Evolutionary conservation across 23 tunicate genomes (phyloP).

Genomic region (Phallusia fumigata): DNA sequence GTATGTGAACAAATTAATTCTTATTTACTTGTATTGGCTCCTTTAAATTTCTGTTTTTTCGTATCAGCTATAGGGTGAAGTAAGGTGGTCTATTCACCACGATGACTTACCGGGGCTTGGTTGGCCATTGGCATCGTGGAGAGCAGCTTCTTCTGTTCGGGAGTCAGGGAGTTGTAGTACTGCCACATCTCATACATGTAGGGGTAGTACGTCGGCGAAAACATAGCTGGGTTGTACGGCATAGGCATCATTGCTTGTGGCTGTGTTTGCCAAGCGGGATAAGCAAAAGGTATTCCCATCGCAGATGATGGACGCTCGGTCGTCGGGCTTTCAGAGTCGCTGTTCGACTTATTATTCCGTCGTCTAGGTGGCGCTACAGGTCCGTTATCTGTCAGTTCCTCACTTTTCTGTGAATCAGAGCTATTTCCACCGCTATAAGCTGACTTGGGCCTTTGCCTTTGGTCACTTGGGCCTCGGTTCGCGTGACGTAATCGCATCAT

Average conservation of each 20-base stretch:
- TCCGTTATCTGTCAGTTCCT: neutral
- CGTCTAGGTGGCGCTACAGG: neutral
- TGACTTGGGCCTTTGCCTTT: constrained; percentile 18
- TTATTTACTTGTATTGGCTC: no score
- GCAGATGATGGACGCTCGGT: neutral
- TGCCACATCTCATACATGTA: constrained; percentile 26
- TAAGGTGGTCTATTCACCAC: no score
- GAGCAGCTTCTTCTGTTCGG: constrained; percentile 33
- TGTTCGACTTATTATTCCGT: neutral
- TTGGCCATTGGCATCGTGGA: constrained; percentile 4
- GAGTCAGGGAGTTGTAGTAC: constrained; percentile 34
- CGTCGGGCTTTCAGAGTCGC: neutral
- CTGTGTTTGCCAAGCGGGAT: neutral
- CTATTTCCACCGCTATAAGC: neutral
- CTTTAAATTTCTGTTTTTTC: no score
- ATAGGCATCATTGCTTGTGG: constrained; percentile 1
- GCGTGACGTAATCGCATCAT: constrained; percentile 1
- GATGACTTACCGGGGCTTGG: constrained; percentile 12
- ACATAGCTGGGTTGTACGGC: constrained; percentile 15
- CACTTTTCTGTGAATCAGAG: neutral
- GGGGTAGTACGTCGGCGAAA: constrained; percentile 26
- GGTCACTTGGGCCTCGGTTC: neutral
- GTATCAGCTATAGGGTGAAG: no score
- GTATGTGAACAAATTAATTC: no score
- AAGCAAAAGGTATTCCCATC: neutral